Percentiles rank a stretch among this genome's conserved stretches.
Conservation (phyloP, 2,797 vertebrate genomes). For the Siniperca scherzeri region DNA sequence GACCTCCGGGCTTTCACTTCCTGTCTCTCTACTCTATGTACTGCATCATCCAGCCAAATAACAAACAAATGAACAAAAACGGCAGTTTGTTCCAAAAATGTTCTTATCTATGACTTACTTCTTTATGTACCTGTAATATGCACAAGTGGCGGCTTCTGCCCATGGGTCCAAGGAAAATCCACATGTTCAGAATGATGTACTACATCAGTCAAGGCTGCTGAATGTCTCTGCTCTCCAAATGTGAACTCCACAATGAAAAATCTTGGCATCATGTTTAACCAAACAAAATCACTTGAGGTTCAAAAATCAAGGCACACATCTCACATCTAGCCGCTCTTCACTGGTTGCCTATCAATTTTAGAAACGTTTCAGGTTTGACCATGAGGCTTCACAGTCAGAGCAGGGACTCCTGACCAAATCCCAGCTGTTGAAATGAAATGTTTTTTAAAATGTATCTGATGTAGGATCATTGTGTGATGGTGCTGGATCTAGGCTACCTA, state of each 20-base stretch:
- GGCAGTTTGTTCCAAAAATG: background rate
- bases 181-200: background rate
- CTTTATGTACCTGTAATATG: background rate
- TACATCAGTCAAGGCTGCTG: background rate
- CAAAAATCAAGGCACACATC: background rate
- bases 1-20: background rate
- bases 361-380: background rate
- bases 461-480: too few relatives aligned
- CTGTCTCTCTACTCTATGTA: background rate
- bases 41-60: background rate
- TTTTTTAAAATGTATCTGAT: too few relatives aligned
- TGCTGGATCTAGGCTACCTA: background rate
- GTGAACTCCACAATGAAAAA: background rate
- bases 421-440: too few relatives aligned
- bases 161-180: background rate
- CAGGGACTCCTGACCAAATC: too few relatives aligned
- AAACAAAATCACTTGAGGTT: too few relatives aligned
- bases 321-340: background rate
- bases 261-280: background rate
- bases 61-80: too few relatives aligned
- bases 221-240: background rate
- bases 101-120: too few relatives aligned
- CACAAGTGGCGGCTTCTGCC: background rate
- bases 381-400: too few relatives aligned
- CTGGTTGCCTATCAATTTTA: background rate